Base-by-base conservation (phyloP, 2,113 vertebrate species). In the Aptenodytes patagonicus region DNA sequence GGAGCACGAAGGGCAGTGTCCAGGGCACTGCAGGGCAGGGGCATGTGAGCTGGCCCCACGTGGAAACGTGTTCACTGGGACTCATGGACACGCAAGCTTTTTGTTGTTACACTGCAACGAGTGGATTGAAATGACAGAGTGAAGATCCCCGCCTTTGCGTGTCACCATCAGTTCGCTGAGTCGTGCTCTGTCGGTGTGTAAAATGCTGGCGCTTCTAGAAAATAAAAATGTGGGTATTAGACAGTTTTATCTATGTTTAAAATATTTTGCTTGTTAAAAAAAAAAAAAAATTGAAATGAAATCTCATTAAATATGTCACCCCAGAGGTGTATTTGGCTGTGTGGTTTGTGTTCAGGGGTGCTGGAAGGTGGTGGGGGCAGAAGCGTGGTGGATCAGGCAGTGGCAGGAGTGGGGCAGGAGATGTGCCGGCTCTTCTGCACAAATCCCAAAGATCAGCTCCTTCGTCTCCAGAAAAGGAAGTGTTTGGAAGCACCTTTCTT, bases 151-250 rank as follows among this genome's bases (percentile, higher is more conserved):
- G 7, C 36, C 5, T 4, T 15, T 1, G 0, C 1, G 3, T 8
- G 28, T 28, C 60, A 5, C 24, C 0, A 1, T 51, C 12, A 1
- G 40, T 28, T 2, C 2, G 11, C 47, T 25, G 55, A 71, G 65
- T 51, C 3, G 1, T 5, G 54, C 55, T 21, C 66, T 0, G 0
- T 0, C 8, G 1, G 32, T 1, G 0, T 1, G 28, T 5, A 16
- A 38, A 26, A 4, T 9, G 1, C 49, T 0, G 22, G n/a, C 2
- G 0, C 20, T 17, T 7, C 36, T 9, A 15, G 73, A 32, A 49
- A 87, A 44, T 11, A 3, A 21, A 24, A 49, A 13, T 1, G 38
- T 32, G 42, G 65, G 28, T 26, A 21, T 40, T 38, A 17, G 32
- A 24, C 31, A 24, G 47, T 44, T 76, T n/a, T 34, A 28, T 47